These are phyloP conservation scores for Molorchus minor DNA, from an alignment of 2,888 invertebrate genomes.

Conservation along the genomic window DNA sequence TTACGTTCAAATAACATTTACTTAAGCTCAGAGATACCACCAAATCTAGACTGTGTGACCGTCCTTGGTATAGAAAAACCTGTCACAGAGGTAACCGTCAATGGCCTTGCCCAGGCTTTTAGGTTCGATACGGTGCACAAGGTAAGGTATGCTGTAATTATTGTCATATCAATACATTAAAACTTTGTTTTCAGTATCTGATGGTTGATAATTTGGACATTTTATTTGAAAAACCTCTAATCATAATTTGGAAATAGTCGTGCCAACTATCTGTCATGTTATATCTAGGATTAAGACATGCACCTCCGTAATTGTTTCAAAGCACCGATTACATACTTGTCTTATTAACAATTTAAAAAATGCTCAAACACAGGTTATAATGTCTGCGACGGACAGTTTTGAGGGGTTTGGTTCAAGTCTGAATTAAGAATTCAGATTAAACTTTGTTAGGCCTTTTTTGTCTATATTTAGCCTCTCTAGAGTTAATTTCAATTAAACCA, in stretches of 20 bases:
- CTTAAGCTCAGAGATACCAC: constrained; percentile 55
- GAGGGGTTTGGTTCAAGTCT: not conserved
- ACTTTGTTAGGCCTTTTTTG: not conserved
- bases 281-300: constrained; percentile 1
- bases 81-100: constrained; percentile 55
- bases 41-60: constrained; percentile 57
- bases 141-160: constrained; percentile 45
- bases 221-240: constrained; percentile 51
- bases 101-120: constrained; percentile 54
- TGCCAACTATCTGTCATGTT: not conserved
- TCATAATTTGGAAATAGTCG: constrained; percentile 55
- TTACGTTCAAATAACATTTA: constrained; percentile 51
- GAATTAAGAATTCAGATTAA: not conserved
- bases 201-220: constrained; percentile 55
- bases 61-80: constrained; percentile 55
- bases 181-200: constrained; percentile 53
- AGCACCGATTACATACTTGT: not conserved
- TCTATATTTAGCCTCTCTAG: too few species aligned
- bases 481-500: too few species aligned
- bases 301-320: not conserved
- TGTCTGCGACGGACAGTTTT: not conserved
- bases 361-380: not conserved
- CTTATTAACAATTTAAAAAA: not conserved
- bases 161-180: constrained; percentile 3
- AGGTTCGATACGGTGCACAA: constrained; percentile 57